phyloP scores from a whole-genome alignment of 2,113 vertebrate genomes.

The Plecturocebus donacophilus region DNA sequence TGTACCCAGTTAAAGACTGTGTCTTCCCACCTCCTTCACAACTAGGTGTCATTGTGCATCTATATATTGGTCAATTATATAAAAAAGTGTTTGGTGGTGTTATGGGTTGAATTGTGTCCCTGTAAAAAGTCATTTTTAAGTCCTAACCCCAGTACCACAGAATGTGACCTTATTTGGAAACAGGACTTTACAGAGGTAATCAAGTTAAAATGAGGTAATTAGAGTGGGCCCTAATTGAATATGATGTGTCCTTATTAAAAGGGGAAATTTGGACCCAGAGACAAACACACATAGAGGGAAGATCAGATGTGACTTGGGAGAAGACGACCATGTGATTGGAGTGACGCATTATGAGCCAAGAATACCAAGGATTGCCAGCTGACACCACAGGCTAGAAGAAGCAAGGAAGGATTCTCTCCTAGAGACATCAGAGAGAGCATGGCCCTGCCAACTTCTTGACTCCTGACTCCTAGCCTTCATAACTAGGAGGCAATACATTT shows the following conservation, averaged over 20 bases:
- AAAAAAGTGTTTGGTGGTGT: neutral
- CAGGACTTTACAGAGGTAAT: neutral
- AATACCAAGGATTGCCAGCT: neutral
- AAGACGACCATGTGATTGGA: neutral
- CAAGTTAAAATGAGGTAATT: conserved; percentile 1
- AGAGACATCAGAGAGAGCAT: neutral
- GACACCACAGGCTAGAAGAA: neutral
- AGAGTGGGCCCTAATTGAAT: neutral
- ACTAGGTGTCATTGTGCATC: neutral
- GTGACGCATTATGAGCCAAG: neutral
- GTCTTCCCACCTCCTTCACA: neutral
- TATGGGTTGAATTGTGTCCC: neutral
- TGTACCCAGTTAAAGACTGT: neutral
- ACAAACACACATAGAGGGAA: neutral
- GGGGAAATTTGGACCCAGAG: neutral
- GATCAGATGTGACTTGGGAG: neutral
- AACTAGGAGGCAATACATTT: neutral
- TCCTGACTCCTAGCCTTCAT: neutral
- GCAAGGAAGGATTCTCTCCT: neutral
- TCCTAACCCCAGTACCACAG: neutral
- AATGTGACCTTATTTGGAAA: neutral
- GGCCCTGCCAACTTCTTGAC: neutral
- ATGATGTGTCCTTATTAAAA: neutral
- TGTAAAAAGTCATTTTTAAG: neutral
- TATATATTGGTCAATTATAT: neutral